Evolutionary conservation across 2,888 invertebrate genomes (phyloP).

Genomic region (Spilarctia lutea): DNA sequence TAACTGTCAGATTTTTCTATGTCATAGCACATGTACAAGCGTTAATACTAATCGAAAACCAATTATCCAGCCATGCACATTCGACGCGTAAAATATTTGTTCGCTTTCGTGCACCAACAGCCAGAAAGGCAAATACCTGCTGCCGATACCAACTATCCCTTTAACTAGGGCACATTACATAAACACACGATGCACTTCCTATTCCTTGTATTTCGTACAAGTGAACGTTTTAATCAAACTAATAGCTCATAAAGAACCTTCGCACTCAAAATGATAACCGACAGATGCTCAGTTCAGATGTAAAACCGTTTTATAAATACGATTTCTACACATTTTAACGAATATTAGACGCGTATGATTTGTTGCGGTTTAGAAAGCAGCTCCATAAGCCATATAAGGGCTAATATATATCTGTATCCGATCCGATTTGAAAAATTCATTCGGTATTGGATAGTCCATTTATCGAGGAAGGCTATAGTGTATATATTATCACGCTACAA

Average conservation of each 20-base stretch:
- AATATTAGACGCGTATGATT: not conserved
- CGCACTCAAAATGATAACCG: not conserved
- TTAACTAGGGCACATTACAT: constrained; percentile 9
- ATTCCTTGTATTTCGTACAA: constrained; percentile 9
- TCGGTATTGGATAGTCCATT: no score
- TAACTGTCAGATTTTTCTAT: no score
- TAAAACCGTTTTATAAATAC: not conserved
- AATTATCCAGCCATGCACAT: not conserved
- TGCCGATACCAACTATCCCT: constrained; percentile 9
- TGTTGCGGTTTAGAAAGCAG: not conserved
- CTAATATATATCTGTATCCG: no score
- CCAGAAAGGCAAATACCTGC: not conserved
- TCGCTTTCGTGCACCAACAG: not conserved
- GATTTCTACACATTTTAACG: not conserved
- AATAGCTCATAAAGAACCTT: not conserved
- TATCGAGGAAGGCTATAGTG: no score
- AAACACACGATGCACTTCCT: constrained; percentile 11
- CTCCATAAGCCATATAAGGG: not conserved
- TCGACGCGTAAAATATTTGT: not conserved
- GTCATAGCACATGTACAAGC: not conserved
- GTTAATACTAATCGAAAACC: not conserved
- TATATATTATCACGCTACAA: no score
- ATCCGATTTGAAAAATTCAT: no score
- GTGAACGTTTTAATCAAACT: constrained; percentile 9
- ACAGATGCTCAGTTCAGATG: not conserved